Conservation (phyloP, 2,113 vertebrate species). For the Serilophus lunatus region DNA sequence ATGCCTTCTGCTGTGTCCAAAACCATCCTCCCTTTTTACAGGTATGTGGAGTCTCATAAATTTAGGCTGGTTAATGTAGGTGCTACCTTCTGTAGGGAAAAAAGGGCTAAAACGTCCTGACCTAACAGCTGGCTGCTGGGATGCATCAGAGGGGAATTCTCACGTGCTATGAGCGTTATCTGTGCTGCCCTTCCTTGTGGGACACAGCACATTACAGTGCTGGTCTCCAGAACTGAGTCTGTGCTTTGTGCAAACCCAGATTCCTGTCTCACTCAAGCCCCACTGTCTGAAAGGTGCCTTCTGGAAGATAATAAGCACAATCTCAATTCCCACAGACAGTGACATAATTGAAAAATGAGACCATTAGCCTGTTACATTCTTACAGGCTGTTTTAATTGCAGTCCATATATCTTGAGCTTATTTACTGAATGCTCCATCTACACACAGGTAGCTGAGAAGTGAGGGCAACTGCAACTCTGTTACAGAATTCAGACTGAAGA, state of each 20-base stretch:
- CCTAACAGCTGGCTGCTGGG: not conserved
- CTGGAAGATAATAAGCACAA: slow-evolving; percentile 13
- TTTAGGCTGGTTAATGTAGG: not conserved
- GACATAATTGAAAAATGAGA: slow-evolving; percentile 44
- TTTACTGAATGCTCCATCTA: not conserved
- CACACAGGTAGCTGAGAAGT: not conserved
- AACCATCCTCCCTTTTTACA: not conserved
- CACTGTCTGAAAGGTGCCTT: not conserved
- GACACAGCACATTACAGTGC: not conserved
- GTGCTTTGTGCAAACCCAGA: not conserved
- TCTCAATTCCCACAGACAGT: slow-evolving; percentile 3
- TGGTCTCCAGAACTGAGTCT: not conserved
- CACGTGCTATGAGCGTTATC: not conserved
- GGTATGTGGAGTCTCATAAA: rapidly evolving
- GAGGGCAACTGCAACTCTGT: not conserved
- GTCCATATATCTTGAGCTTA: not conserved
- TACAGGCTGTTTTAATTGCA: slow-evolving; percentile 28
- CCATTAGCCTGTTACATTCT: slow-evolving; percentile 26
- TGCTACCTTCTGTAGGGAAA: not conserved
- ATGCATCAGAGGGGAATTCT: not conserved
- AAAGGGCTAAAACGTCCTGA: not conserved
- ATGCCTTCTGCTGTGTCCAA: not conserved
- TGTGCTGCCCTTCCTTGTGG: not conserved
- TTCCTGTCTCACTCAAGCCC: not conserved
- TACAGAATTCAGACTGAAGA: not conserved